A percentile compares a stretch with the other conserved stretches of the same genome.
These are phyloP conservation scores for Verasper variegatus DNA, from an alignment of 2,113 vertebrate species.

Conservation along the genomic window DNA sequence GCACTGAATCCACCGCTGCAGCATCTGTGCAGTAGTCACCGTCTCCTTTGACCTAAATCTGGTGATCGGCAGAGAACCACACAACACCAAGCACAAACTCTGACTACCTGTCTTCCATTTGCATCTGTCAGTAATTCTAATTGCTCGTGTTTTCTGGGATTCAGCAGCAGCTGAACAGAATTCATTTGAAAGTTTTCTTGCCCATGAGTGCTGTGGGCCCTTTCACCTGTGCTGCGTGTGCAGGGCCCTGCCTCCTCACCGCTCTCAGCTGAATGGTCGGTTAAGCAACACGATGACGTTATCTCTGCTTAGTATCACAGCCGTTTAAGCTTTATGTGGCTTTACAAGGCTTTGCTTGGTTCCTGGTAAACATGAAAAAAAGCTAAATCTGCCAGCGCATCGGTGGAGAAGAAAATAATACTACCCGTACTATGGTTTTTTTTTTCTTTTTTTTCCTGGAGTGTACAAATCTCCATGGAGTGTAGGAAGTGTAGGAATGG, in stretches of 20 bases:
- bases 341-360: constrained; percentile 40
- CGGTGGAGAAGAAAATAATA: neutral
- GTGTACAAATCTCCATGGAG: neutral
- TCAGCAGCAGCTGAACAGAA: neutral
- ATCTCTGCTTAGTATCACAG: constrained; percentile 71
- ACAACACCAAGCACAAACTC: constrained; percentile 9
- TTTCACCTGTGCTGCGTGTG: constrained; percentile 32
- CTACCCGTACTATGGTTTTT: neutral
- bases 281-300: constrained; percentile 73
- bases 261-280: constrained; percentile 65
- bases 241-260: constrained; percentile 53
- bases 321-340: constrained; percentile 57
- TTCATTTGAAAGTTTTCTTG: neutral
- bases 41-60: constrained; percentile 69
- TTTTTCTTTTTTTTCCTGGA: neutral
- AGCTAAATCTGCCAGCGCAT: constrained; percentile 18
- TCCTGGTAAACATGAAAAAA: constrained; percentile 41
- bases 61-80: constrained; percentile 18
- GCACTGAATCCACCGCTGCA: constrained; percentile 41
- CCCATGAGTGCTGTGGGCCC: neutral
- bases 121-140: neutral
- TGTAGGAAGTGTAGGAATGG: neutral
- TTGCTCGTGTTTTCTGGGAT: neutral
- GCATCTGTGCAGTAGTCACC: constrained; percentile 62
- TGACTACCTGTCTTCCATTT: neutral